Percentiles rank a stretch among this genome's conserved stretches.
Conservation (phyloP, 2,113 vertebrate genomes). For the Heterotilapia buettikoferi region DNA sequence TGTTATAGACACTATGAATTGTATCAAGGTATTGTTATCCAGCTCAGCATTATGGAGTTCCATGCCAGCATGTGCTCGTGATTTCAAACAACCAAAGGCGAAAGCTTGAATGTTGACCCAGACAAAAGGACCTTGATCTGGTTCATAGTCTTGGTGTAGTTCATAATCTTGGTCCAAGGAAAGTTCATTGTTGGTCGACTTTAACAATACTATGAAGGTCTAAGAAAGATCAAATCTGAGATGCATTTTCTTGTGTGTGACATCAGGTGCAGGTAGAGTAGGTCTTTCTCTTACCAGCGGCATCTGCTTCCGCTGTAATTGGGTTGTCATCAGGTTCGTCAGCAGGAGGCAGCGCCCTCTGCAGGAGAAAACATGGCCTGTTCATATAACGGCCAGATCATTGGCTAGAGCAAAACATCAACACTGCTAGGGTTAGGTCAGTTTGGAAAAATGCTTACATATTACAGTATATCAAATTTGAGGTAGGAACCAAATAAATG, state of each 20-base stretch:
- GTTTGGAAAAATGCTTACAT: neutral
- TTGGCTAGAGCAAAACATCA: neutral
- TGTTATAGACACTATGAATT: neutral
- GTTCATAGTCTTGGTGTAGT: neutral
- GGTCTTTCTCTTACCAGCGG: constrained; percentile 40
- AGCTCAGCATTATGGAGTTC: neutral
- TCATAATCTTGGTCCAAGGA: neutral
- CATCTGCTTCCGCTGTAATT: neutral
- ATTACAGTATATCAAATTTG: neutral
- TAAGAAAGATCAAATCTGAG: neutral
- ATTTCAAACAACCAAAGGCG: neutral
- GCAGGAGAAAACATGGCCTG: constrained; percentile 6
- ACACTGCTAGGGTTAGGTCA: neutral
- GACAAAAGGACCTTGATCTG: neutral
- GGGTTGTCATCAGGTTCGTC: constrained; percentile 39
- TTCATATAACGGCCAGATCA: neutral
- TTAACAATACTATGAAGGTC: neutral
- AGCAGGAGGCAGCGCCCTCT: constrained; percentile 41
- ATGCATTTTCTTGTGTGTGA: neutral
- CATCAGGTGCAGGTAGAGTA: neutral
- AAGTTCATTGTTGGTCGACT: neutral
- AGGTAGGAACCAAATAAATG: neutral
- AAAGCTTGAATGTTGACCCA: neutral
- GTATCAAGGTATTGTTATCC: neutral
- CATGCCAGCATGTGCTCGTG: neutral